Conservation (phyloP, 2,888 invertebrate species). For the Lissocephala sabroskyi region DNA sequence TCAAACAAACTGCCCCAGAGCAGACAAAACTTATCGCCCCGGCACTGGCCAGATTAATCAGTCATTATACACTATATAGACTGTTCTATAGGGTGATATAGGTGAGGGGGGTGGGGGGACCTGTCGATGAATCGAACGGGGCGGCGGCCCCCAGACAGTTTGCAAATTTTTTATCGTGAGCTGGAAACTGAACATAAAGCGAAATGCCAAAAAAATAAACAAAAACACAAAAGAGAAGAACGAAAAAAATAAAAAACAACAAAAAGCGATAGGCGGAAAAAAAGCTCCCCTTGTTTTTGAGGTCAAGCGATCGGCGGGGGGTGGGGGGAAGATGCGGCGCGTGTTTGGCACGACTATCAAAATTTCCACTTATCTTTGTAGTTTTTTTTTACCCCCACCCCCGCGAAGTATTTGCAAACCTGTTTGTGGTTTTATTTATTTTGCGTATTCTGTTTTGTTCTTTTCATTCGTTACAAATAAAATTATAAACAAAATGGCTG, state of each 20-base stretch:
- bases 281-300: conserved; percentile 25
- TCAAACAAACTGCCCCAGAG: no score
- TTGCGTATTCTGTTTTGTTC: conserved; percentile 50
- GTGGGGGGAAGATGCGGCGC: conserved; percentile 8
- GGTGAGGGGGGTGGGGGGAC: no score
- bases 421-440: conserved; percentile 23
- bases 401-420: background rate
- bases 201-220: no score
- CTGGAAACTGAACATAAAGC: no score
- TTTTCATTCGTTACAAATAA: conserved; percentile 42
- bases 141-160: no score
- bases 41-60: no score
- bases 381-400: background rate
- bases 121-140: no score
- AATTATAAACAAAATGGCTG: conserved; percentile 31
- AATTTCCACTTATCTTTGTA: background rate
- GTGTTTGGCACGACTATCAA: conserved; percentile 5
- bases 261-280: no score
- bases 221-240: background rate
- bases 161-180: no score
- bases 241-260: conserved; percentile 18
- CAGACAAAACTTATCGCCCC: no score
- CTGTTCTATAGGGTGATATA: no score
- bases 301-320: conserved; percentile 27
- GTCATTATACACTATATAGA: no score